Evolutionary conservation across 2,888 invertebrate genomes (phyloP), one percentile per base, ranked within the genome.

Genomic region (Metallyticus violacea): DNA sequence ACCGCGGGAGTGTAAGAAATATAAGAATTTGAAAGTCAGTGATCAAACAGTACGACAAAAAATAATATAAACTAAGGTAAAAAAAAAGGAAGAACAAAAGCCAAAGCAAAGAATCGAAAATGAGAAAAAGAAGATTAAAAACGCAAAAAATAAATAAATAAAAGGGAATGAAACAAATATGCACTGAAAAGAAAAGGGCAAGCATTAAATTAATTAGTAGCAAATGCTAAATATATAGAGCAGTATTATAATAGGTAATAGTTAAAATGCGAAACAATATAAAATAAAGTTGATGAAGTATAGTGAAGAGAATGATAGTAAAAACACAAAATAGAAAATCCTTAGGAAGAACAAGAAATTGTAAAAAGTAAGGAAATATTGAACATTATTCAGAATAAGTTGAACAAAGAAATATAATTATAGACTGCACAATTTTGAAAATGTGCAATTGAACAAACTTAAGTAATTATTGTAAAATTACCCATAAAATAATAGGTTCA

Each of bases 271-370:
- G 77, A 84, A 82, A 77, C 81, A 83, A 84, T 85, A 81, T 9
- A 88, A 76, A 78, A 80, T 88, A 9, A 86, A 85, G 40, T 77
- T 88, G 6, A 85, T 25, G 7, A 28, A 78, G 4, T 28, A 26
- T n/a, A n/a, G n/a, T n/a, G n/a, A n/a, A n/a, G n/a, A n/a, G n/a
- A n/a, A n/a, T n/a, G n/a, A n/a, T n/a, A n/a, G n/a, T n/a, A n/a
- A n/a, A n/a, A n/a, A n/a, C n/a, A n/a, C n/a, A n/a, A 27, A 78
- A 62, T 40, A 84, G 76, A 76, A 62, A 76, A 6, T 6, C 4
- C 7, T 22, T 26, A 7, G 15, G 4, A 85, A 77, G 78, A 78
- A 26, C 25, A 77, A 85, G 28, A 26, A 25, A 26, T 26, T 0
- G 1, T 4, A 76, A 25, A 78, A 77, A 77, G 2, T 25, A n/a